These are phyloP conservation scores for Antheraea pernyi DNA, from an alignment of 1,140 invertebrate genomes.

Conservation along the genomic window DNA sequence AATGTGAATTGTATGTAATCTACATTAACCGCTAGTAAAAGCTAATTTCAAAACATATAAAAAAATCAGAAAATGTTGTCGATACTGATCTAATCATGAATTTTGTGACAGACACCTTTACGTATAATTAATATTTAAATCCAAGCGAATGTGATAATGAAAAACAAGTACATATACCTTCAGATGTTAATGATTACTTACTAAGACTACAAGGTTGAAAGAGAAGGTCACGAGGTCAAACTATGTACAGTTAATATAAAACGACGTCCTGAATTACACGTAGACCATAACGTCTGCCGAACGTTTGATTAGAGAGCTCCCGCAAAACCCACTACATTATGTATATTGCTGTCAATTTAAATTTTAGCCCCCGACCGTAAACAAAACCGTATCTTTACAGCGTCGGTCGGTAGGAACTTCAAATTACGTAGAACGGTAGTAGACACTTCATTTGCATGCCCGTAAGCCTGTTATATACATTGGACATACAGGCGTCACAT, in stretches of 20 bases:
- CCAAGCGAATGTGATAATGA: too few species aligned
- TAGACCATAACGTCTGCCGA: not conserved
- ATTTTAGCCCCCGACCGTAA: conserved; percentile 18
- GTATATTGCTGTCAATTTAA: conserved; percentile 16
- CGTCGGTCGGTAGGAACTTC: conserved; percentile 17
- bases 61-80: too few species aligned
- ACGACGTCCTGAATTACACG: conserved; percentile 3
- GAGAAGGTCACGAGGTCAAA: not conserved
- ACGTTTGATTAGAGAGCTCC: not conserved
- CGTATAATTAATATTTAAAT: too few species aligned
- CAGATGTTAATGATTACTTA: not conserved
- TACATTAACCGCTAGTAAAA: too few species aligned
- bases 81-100: too few species aligned
- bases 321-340: conserved; percentile 10
- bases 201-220: not conserved
- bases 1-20: too few species aligned
- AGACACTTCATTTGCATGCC: conserved; percentile 51
- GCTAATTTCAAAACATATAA: too few species aligned
- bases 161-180: too few species aligned
- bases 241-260: not conserved
- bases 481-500: conserved; percentile 52
- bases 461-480: conserved; percentile 36
- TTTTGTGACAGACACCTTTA: too few species aligned
- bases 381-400: conserved; percentile 14
- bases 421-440: conserved; percentile 22